A percentile compares a stretch with the other conserved stretches of the same genome.
Evolutionary conservation across 2,113 vertebrate species (phyloP).

Genomic region (Cranoglanis bouderius): DNA sequence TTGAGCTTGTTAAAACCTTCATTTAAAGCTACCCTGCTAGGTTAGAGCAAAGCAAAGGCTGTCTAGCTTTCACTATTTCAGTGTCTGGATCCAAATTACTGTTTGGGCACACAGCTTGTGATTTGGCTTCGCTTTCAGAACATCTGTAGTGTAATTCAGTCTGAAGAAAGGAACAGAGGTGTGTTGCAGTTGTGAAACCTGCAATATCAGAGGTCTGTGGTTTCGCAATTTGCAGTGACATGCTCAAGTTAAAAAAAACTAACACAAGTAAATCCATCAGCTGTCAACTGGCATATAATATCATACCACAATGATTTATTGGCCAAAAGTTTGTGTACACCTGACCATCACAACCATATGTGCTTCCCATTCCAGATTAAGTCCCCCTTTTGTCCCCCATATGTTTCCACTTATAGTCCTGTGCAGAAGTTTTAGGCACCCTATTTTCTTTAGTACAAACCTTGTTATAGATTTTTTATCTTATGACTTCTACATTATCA

Average conservation of each 20-base stretch:
- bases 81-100: constrained; percentile 62
- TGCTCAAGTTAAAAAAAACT: neutral
- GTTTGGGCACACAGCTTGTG: constrained; percentile 56
- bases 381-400: neutral
- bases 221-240: neutral
- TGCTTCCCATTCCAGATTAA: neutral
- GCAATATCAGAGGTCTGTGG: neutral
- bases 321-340: neutral
- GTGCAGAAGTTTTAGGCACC: no score
- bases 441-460: no score
- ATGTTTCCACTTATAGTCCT: neutral
- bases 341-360: neutral
- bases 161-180: neutral
- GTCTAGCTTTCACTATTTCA: constrained; percentile 63
- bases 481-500: no score
- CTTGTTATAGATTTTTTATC: no score
- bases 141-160: constrained; percentile 40
- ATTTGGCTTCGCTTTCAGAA: constrained; percentile 44
- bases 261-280: neutral
- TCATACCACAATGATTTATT: neutral
- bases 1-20: constrained; percentile 67
- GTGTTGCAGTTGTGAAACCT: neutral
- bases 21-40: constrained; percentile 63
- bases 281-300: neutral
- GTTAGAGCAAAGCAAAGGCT: constrained; percentile 53